Conservation (phyloP, 2,797 vertebrate genomes). For the Phataginus tetradactyla region DNA sequence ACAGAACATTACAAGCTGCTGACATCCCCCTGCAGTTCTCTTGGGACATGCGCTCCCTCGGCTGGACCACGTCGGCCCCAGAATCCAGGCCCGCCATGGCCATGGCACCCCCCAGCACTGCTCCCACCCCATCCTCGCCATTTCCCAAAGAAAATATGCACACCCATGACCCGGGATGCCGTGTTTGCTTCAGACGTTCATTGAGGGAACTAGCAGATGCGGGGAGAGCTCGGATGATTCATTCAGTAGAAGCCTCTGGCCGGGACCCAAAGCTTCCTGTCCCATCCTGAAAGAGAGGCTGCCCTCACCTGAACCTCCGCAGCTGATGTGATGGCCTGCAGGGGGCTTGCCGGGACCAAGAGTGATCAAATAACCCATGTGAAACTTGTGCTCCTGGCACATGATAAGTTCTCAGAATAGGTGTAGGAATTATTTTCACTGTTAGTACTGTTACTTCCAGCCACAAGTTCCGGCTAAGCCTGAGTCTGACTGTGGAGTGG, state of each 20-base stretch:
- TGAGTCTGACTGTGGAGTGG: neutral
- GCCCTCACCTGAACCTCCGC: neutral
- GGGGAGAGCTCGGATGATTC: neutral
- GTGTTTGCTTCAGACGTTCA: neutral
- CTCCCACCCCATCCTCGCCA: neutral
- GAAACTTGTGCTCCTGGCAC: neutral
- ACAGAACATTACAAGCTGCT: neutral
- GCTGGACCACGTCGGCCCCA: neutral
- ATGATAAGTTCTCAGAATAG: neutral
- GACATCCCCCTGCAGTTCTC: neutral
- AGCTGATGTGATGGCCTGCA: neutral
- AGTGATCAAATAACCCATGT: neutral
- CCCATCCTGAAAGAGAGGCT: neutral
- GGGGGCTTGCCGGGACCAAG: neutral
- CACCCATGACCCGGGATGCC: rapidly evolving
- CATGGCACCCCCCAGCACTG: rapidly evolving
- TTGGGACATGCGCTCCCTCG: rapidly evolving
- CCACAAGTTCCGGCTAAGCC: neutral
- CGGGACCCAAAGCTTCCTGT: neutral
- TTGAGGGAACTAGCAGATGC: neutral
- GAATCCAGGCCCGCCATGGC: rapidly evolving
- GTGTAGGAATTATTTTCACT: too few species aligned
- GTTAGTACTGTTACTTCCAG: neutral
- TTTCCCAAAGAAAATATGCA: neutral
- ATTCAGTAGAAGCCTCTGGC: neutral